Percentiles rank a stretch among this genome's conserved stretches.
Conservation (phyloP, 2,888 invertebrate genomes). For the Cheilosia variabilis region DNA sequence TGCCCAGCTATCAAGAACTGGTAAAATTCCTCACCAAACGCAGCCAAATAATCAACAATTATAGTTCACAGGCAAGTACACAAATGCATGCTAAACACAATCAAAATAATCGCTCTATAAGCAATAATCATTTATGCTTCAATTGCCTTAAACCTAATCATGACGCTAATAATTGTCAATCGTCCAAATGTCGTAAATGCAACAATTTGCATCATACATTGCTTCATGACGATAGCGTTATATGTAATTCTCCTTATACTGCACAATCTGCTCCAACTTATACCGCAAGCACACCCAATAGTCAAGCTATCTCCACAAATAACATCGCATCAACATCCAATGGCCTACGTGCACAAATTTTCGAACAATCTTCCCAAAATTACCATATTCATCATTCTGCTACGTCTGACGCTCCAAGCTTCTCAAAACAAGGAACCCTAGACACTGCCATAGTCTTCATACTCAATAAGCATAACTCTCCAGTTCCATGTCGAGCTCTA, state of each 20-base stretch:
- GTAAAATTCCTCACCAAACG: constrained; percentile 26
- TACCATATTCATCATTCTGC: constrained; percentile 11
- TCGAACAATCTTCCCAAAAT: neutral
- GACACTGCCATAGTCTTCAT: constrained; percentile 12
- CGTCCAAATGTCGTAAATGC: constrained; percentile 1
- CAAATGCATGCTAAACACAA: constrained; percentile 14
- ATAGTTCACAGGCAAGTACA: constrained; percentile 36
- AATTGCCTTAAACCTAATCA: constrained; percentile 8
- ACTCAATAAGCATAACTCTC: constrained; percentile 2
- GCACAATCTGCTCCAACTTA: constrained; percentile 8
- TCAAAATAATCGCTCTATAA: neutral
- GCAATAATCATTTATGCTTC: neutral
- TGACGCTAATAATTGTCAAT: constrained; percentile 1
- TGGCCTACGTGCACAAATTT: neutral
- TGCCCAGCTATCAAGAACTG: constrained; percentile 34
- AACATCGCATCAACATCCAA: constrained; percentile 1
- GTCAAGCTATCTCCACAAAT: neutral
- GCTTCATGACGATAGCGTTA: constrained; percentile 15
- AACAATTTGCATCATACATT: constrained; percentile 19
- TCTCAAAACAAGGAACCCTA: neutral
- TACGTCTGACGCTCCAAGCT: neutral
- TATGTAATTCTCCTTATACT: too few species aligned
- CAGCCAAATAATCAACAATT: constrained; percentile 10
- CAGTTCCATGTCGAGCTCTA: constrained; percentile 28
- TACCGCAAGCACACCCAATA: neutral